Conservation (phyloP, 2,888 invertebrate genomes). For the Limnephilus rhombicus region DNA sequence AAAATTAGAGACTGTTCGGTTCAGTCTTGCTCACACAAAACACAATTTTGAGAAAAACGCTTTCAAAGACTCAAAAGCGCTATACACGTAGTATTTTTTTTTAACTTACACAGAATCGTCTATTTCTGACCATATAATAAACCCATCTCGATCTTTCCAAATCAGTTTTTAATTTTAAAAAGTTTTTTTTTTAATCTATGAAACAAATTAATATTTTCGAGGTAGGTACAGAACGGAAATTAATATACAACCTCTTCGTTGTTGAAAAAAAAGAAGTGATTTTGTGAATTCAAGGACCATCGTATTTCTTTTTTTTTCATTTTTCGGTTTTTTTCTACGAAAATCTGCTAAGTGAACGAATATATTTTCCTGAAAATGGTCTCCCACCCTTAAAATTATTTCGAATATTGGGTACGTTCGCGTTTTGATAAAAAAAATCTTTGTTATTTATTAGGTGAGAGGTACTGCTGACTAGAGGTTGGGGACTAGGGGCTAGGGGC, state of each 20-base stretch:
- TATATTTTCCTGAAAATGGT: background rate
- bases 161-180: background rate
- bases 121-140: too few species aligned
- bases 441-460: slow-evolving; percentile 22
- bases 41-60: too few species aligned
- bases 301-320: background rate
- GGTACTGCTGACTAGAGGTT: background rate
- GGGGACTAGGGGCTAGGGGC: background rate
- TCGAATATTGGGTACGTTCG: background rate
- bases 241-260: background rate
- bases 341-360: background rate
- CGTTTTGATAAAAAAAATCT: slow-evolving; percentile 1
- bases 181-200: background rate
- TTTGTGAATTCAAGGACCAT: background rate
- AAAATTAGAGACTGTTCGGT: too few species aligned
- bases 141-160: background rate
- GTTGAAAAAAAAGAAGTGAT: background rate
- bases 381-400: background rate
- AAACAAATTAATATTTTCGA: background rate
- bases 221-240: background rate
- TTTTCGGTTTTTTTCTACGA: background rate
- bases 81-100: too few species aligned
- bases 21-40: too few species aligned
- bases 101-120: too few species aligned
- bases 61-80: too few species aligned